Evolutionary conservation across 2,797 vertebrate species (phyloP).

Genomic region (Sphenodon punctatus): DNA sequence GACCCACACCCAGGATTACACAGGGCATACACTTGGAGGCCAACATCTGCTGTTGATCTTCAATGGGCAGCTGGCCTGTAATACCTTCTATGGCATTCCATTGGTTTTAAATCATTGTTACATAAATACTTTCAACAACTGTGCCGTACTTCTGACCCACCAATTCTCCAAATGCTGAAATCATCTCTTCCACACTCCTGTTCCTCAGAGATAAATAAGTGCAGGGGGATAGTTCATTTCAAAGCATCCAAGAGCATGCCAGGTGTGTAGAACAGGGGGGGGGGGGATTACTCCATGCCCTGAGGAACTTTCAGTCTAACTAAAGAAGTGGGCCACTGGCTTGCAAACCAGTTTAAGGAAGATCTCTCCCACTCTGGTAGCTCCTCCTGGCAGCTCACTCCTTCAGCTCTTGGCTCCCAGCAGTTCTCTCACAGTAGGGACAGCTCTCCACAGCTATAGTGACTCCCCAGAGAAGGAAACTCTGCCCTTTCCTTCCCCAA

Average conservation of each 20-base stretch:
- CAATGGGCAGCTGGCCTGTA: neutral
- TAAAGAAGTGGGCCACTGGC: neutral
- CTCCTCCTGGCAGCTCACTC: too few relatives aligned
- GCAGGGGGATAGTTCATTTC: neutral
- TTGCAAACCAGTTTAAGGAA: too few relatives aligned
- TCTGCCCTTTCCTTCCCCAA: too few relatives aligned
- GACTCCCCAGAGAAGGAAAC: too few relatives aligned
- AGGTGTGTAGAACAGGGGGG: too few relatives aligned
- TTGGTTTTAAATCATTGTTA: neutral
- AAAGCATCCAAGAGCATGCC: too few relatives aligned
- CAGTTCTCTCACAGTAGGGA: too few relatives aligned
- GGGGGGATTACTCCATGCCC: too few relatives aligned
- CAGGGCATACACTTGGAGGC: neutral
- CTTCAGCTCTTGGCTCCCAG: too few relatives aligned
- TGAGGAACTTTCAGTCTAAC: neutral
- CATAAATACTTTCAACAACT: too few relatives aligned
- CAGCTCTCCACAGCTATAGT: too few relatives aligned
- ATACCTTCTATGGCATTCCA: neutral
- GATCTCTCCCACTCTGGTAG: too few relatives aligned
- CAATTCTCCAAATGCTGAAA: neutral
- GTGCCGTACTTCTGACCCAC: neutral
- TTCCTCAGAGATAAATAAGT: neutral
- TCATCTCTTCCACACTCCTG: neutral
- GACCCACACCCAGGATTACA: neutral
- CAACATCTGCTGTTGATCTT: neutral